Evolutionary conservation across 2,888 invertebrate species (phyloP), one percentile per base, ranked within the genome.

Genomic region (Mactromeris polynyma): DNA sequence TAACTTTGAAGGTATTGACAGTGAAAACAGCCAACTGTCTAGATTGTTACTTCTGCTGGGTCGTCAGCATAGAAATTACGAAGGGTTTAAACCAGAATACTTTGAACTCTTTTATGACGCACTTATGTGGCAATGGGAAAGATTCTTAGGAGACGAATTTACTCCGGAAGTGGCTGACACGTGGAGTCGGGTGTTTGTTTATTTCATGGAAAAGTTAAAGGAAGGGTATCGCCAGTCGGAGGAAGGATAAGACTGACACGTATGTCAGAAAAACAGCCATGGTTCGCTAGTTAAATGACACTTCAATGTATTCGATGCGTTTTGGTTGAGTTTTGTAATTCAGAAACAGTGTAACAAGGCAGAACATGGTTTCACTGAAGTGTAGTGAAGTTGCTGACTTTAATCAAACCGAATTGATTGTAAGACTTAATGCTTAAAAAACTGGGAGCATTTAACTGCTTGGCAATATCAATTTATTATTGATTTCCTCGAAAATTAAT

Each of bases 41-140:
- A 73, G 54, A 31, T 21, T 81, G n/a, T 40, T 85, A 21, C n/a
- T 77, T 54, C 26, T 42, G 2, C 81, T 88, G 2, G 88, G 88
- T 0, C 42, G 84, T 33, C 84, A 81, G 33, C 88, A 88, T 40
- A 69, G 69, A 21, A n/a, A 58, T 26, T 88, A 81, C n/a, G 81
- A 33, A 11, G 88, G 88, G 4, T 88, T 88, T 54, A 85, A 81
- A 36, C 80, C 73, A 17, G 84, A 81, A 36, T 88, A 88, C 77
- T 88, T 88, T 38, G 88, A 88, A 26, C 73, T 42, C 11, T 88
- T 88, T 46, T 85, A 88, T 40, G 81, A 88, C 36, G 88, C 84
- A 3, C 69, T 88, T 17, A 84, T 84, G 79, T 81, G 79, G 77
- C 84, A 84, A 51, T 88, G 88, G 88, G 81, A 40, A 54, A 42